Evolutionary conservation across 2,888 invertebrate genomes (phyloP).

Genomic region (Aphrophora alni): DNA sequence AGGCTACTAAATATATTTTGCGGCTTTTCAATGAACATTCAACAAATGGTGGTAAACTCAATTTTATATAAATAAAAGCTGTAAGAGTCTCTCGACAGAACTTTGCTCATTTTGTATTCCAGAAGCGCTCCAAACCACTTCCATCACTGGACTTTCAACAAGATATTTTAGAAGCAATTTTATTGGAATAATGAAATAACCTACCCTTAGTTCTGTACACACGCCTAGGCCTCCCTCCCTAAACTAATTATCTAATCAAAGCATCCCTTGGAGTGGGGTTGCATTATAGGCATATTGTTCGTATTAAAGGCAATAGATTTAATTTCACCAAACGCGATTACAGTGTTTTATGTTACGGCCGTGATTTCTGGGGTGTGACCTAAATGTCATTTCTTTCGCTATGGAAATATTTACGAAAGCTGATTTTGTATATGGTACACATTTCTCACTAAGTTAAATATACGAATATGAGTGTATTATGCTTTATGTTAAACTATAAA

Average conservation of each 20-base stretch:
- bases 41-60: not conserved
- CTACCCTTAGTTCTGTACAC: constrained; percentile 24
- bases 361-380: not conserved
- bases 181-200: constrained; percentile 42
- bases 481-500: no score
- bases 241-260: constrained; percentile 40
- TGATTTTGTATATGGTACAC: no score
- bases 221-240: constrained; percentile 28
- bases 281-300: constrained; percentile 26
- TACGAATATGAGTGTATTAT: no score
- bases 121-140: not conserved
- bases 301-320: constrained; percentile 15
- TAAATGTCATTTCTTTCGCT: no score
- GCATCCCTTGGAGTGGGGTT: constrained; percentile 22
- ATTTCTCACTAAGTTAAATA: no score
- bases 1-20: no score
- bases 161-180: constrained; percentile 42
- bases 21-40: not conserved
- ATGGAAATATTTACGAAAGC: no score
- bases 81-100: not conserved
- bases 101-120: not conserved
- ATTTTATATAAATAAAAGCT: not conserved
- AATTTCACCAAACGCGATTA: constrained; percentile 5
- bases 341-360: not conserved
- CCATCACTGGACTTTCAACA: constrained; percentile 17